A percentile compares a stretch with the other conserved stretches of the same genome.
Conservation (phyloP, 1,140 invertebrate genomes). For the Potamilus streckersoni region DNA sequence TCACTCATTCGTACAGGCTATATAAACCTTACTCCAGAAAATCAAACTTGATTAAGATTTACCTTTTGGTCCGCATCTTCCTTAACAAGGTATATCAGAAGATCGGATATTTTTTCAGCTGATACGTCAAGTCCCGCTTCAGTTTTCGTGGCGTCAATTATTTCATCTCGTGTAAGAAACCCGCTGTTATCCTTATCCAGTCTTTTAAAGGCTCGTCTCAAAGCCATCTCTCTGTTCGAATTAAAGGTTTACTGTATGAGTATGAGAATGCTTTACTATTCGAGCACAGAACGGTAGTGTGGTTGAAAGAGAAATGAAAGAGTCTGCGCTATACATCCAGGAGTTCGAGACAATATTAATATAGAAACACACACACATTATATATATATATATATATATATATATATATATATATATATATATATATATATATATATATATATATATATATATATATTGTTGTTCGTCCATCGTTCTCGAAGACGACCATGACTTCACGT, state of each 20-base stretch:
- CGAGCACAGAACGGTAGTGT: no score
- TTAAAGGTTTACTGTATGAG: slow-evolving; percentile 1
- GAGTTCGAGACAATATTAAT: not conserved
- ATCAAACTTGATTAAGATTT: not conserved
- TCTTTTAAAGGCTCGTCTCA: slow-evolving; percentile 49
- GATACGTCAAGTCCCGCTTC: slow-evolving; percentile 44
- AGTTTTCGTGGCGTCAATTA: slow-evolving; percentile 41
- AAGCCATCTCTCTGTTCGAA: slow-evolving; percentile 43
- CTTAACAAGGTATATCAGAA: slow-evolving; percentile 43
- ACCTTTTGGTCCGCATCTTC: slow-evolving; percentile 45
- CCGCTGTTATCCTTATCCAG: slow-evolving; percentile 57
- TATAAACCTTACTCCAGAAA: not conserved
- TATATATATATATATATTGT: no score
- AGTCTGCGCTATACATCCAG: no score
- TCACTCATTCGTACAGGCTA: not conserved
- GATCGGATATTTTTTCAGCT: slow-evolving; percentile 47
- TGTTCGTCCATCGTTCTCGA: no score
- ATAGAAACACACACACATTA: not conserved
- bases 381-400: no score
- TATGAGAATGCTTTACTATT: not conserved
- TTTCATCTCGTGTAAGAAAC: slow-evolving; percentile 46
- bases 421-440: no score
- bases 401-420: no score
- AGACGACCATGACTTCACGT: no score
- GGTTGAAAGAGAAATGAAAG: not conserved